Conservation (phyloP, 2,888 invertebrate genomes). For the Acleris emargana region DNA sequence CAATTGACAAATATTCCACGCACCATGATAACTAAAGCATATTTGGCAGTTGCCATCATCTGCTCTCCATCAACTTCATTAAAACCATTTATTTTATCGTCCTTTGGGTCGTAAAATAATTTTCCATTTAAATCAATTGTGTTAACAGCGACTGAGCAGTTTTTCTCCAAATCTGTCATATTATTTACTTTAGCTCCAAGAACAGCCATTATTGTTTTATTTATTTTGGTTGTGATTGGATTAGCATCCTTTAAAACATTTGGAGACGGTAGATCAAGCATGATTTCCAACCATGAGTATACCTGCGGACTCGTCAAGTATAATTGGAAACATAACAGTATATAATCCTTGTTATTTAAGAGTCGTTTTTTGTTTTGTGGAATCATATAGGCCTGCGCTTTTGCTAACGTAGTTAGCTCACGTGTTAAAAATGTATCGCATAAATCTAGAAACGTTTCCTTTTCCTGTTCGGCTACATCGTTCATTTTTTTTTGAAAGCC, state of each 20-base stretch:
- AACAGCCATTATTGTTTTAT: neutral
- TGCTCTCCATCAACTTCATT: constrained; percentile 5
- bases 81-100: neutral
- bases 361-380: too few species aligned
- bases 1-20: neutral
- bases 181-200: constrained; percentile 2
- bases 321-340: neutral
- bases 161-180: neutral
- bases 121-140: neutral
- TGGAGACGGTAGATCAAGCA: neutral
- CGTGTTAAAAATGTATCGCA: neutral
- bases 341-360: neutral
- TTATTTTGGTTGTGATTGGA: neutral
- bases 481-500: too few species aligned
- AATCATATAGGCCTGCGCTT: neutral
- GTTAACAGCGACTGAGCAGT: neutral
- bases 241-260: neutral
- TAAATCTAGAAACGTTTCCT: constrained; percentile 1
- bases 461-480: neutral
- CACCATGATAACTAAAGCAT: neutral
- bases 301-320: neutral
- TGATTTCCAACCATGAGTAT: neutral
- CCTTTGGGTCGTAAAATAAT: constrained; percentile 10
- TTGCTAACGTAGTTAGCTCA: neutral
- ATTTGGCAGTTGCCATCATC: neutral